Base-by-base conservation (phyloP, 1,140 invertebrate species). In the Muscidifurax raptorellus region DNA sequence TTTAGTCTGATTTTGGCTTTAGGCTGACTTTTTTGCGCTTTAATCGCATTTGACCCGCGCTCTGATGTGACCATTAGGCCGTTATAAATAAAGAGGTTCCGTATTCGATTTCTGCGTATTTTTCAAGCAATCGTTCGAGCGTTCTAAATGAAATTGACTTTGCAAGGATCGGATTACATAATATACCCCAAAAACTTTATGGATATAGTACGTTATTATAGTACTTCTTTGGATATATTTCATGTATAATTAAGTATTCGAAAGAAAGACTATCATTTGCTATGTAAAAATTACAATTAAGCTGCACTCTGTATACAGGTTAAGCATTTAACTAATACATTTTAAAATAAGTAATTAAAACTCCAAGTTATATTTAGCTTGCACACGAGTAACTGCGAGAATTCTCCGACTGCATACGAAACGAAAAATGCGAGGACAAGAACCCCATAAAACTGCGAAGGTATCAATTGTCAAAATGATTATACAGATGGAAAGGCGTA, bases 401-500 rank as follows among this genome's bases (percentile, higher is more conserved):
- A 52, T 81, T 81, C 69, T 36, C n/a, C 40, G 69, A 81, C 69
- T 82, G 72, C 52, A 32, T 64, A 25, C 2, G 6, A 32, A 47
- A 82, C 2, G 22, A 64, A 75, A 27, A 82, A 75, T 80, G 36
- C 66, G 74, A 82, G 79, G 69, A 79, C 80, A 40, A 78, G 25
- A 27, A 25, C 64, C 75, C 18, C 72, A 78, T 78, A 78, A 77
- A 71, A 30, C 44, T 30, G 32, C 75, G 36, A 76, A 83, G 64
- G 82, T 78, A 83, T 77, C 76, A 83, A 83, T 83, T 83, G 40
- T 83, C 40, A 59, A 78, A 83, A 83, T 83, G n/a, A 83, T 78
- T 77, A 78, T 78, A 83, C 66, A 59, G 82, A 78, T 78, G 40
- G 4, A 71, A 67, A 27, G 2, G 66, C 74, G 47, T 76, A 47